Evolutionary conservation across 2,797 vertebrate species (phyloP).

Genomic region (Buceros bicornis): DNA sequence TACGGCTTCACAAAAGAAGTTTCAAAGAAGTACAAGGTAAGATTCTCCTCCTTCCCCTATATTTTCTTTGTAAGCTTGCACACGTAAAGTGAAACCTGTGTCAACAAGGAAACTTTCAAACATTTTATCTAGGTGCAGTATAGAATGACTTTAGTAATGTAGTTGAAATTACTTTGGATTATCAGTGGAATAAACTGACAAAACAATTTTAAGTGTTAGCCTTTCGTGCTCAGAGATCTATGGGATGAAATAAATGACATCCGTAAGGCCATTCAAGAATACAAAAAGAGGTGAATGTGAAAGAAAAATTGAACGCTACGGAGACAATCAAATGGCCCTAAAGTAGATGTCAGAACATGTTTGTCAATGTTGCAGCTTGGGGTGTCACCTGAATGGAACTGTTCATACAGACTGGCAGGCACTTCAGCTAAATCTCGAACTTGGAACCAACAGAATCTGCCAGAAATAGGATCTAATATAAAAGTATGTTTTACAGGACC

Average conservation of each 20-base stretch:
- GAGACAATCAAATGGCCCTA: not conserved
- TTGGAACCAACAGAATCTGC: not conserved
- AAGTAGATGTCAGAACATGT: not conserved
- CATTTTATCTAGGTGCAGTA: not conserved
- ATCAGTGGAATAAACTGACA: not conserved
- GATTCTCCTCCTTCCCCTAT: not conserved
- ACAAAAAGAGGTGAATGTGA: not conserved
- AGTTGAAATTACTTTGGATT: not conserved
- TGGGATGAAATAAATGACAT: not conserved
- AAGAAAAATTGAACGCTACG: not conserved
- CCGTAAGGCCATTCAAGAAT: not conserved
- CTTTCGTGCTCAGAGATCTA: not conserved
- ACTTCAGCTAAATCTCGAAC: not conserved
- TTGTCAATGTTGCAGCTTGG: not conserved
- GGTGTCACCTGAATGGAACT: not conserved
- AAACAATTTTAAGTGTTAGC: not conserved
- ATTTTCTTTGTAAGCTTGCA: not conserved
- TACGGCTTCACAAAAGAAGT: constrained; percentile 98
- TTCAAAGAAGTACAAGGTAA: constrained; percentile 94
- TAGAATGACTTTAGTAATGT: not conserved
- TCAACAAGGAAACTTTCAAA: not conserved
- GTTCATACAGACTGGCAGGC: not conserved
- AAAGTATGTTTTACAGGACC: constrained; percentile 79
- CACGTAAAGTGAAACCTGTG: not conserved
- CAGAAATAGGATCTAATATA: not conserved